Evolutionary conservation across 1,140 invertebrate species (phyloP).

Genomic region (Bombus confusus): DNA sequence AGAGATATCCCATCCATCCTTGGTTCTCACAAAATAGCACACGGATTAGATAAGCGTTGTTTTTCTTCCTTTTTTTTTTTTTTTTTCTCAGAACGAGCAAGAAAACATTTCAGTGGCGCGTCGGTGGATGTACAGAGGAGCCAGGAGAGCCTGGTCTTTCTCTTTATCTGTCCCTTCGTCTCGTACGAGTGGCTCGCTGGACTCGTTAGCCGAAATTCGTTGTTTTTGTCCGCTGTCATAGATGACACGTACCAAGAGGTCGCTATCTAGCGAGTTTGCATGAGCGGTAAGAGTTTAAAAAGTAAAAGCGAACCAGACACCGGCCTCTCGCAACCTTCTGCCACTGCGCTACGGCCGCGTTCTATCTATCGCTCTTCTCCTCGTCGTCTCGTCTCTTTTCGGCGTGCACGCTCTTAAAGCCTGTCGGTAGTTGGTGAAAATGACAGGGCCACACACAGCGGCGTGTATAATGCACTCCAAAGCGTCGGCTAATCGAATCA

Average conservation of each 20-base stretch:
- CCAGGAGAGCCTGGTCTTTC: not conserved
- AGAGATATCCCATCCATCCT: not conserved
- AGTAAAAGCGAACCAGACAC: conserved; percentile 39
- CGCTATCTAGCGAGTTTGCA: conserved; percentile 59
- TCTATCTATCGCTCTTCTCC: not conserved
- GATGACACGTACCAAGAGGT: conserved; percentile 67
- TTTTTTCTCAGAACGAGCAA: not conserved
- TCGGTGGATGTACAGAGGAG: not conserved
- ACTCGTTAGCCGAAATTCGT: conserved; percentile 53
- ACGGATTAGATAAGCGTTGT: conserved; percentile 8
- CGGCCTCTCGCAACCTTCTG: conserved; percentile 13
- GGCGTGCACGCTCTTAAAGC: conserved; percentile 47
- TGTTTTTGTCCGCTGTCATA: conserved; percentile 64
- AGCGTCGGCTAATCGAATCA: conserved; percentile 76
- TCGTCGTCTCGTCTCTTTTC: not conserved
- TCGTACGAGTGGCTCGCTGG: conserved; percentile 32
- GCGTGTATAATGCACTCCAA: conserved; percentile 73
- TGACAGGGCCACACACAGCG: conserved; percentile 75
- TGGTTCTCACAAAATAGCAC: not conserved
- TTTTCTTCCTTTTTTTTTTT: not conserved
- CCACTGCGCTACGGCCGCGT: not conserved
- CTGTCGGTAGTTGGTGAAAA: conserved; percentile 66
- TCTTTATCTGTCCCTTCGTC: not conserved
- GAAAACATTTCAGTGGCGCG: conserved; percentile 17
- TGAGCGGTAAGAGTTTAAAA: conserved; percentile 61